Evolutionary conservation across 2,888 invertebrate genomes (phyloP), one percentile per base, ranked within the genome.

Genomic region (Monoplex corrugatus): DNA sequence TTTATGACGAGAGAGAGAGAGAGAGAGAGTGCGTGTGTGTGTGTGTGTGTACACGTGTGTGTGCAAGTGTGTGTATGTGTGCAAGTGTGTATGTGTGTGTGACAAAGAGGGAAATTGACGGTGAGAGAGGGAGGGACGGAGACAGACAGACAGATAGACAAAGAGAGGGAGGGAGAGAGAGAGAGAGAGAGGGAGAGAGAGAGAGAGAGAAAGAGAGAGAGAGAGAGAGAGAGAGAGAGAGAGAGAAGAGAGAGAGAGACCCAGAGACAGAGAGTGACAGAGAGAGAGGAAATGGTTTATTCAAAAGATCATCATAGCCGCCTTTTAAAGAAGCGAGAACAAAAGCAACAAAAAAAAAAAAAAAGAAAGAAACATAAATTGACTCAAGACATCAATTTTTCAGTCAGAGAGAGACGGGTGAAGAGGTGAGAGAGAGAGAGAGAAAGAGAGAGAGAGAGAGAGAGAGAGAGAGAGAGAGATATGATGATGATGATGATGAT

Each of bases 161-260:
- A 28, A 63, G 8, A 63, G 13, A 23, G 63, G 23, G 8, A 23
- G 13, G 63, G 63, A 50, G 50, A 16, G 50, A 50, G 50, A 50
- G 50, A 16, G 23, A 63, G 63, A 8, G 63, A 63, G 63, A 63
- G 63, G 28, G 63, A 63, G 63, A 63, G 63, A 63, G 63, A 63
- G 63, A 63, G 63, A 63, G 63, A 63, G 63, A 63, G 63, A 63
- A 28, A 63, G 63, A 63, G 63, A 63, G 63, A 63, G 63, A 63
- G n/a, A n/a, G 23, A 68, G 68, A 68, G 38, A 13, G 75, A 38
- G 75, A 75, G 75, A 75, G 75, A 43, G 43, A 43, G 0, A 43
- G 2, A 80, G 10, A 80, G 43, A 80, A 80, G 44, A 80, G 0
- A 80, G 28, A 80, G 43, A 43, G 43, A 80, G 28, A 80, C 28